Evolutionary conservation across 2,113 vertebrate genomes (phyloP).

Genomic region (Cyprinus carpio): DNA sequence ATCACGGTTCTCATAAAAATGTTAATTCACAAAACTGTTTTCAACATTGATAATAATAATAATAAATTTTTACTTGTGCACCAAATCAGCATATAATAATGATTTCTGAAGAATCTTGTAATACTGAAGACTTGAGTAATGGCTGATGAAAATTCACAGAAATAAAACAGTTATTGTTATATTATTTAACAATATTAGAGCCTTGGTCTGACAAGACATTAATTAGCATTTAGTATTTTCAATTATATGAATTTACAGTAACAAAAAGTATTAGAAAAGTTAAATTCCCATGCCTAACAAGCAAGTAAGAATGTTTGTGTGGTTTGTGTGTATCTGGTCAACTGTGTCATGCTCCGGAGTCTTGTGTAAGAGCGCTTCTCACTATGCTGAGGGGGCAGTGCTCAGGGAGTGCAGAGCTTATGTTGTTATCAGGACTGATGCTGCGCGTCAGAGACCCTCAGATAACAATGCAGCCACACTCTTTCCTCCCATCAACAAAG

Average conservation of each 20-base stretch:
- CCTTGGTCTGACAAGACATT: too few relatives aligned
- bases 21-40: not conserved
- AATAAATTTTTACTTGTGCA: too few relatives aligned
- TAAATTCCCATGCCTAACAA: not conserved
- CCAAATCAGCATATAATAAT: not conserved
- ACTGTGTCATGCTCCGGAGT: slow-evolving; percentile 56
- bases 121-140: not conserved
- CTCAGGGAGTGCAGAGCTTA: slow-evolving; percentile 52
- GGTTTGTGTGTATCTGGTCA: slow-evolving; percentile 25
- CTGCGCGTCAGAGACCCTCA: slow-evolving; percentile 68
- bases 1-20: too few relatives aligned
- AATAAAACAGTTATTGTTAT: not conserved
- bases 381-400: slow-evolving; percentile 31
- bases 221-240: not conserved
- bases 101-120: not conserved
- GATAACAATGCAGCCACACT: slow-evolving; percentile 76
- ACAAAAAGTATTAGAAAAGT: not conserved
- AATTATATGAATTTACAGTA: not conserved
- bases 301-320: slow-evolving; percentile 15
- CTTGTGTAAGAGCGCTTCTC: slow-evolving; percentile 58
- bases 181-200: not conserved
- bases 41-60: not conserved
- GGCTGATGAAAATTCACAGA: too few relatives aligned
- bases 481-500: slow-evolving; percentile 70
- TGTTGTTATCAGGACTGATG: slow-evolving; percentile 69